Base-by-base conservation (phyloP, 2,888 invertebrate genomes). In the Ormyrus rosae region DNA sequence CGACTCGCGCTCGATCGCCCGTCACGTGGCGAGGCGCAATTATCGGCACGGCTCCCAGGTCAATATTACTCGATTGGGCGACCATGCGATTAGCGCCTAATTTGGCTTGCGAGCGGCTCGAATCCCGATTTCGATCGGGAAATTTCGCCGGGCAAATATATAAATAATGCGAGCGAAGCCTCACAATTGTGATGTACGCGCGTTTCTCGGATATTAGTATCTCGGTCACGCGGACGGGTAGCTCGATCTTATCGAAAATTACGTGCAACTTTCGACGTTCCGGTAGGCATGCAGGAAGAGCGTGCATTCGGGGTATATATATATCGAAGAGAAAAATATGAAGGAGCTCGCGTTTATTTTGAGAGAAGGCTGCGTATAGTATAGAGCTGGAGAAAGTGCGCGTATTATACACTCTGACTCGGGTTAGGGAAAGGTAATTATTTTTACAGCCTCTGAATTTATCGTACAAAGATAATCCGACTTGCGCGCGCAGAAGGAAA, bases 191-290 rank as follows among this genome's bases (percentile, higher is more conserved):
- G 51, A 51, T 60, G 60, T 19, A 19, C 13, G 19, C 71, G 58
- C 48, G 10, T 45, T 53, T 58, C 13, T 63, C 64, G 9, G n/a
- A 45, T 7, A 55, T 74, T 68, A 53, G 55, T 76, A 76, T 69
- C 76, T 46, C 55, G 46, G 76, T 76, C 76, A 76, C 76, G 76
- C 46, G 76, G 68, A 69, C 61, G 4, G 55, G 53, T 53, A 13
- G 7, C 48, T n/a, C 73, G 74, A 76, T 76, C 46, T 69, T 76
- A 76, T 76, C 76, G 69, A 5, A 34, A 76, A 76, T 76, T 76
- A 76, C 76, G 76, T 74, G 79, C 74, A 46, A 58, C 74, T 79
- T 70, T 74, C 69, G 55, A 64, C 79, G 74, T 79, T 73, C 69
- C 73, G 67, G 48, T 9, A 50, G 34, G 11, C 64, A 4, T 13